A percentile compares a stretch with the other conserved stretches of the same genome.
phyloP scores from a whole-genome alignment of 2,113 vertebrate genomes.

The Poeciliopsis turrubarensis region DNA sequence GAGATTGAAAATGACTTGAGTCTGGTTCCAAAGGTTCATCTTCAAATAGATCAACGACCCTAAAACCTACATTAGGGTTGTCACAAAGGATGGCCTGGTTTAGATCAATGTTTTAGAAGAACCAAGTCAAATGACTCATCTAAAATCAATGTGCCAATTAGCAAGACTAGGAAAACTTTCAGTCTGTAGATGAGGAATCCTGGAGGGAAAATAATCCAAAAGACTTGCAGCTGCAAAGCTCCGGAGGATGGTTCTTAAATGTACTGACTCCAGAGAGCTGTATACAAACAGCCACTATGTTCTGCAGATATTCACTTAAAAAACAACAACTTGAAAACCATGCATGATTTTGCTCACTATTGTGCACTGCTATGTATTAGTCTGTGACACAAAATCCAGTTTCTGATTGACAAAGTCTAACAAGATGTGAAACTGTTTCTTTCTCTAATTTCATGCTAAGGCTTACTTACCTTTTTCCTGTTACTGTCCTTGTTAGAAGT shows the following conservation, averaged over 20 bases:
- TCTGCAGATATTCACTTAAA: background rate
- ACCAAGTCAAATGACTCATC: background rate
- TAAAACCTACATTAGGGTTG: background rate
- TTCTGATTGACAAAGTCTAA: background rate
- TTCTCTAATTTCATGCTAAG: background rate
- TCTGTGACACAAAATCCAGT: background rate
- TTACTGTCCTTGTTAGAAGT: conserved; percentile 74
- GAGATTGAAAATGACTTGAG: background rate
- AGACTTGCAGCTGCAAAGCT: background rate
- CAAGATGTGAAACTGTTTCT: background rate
- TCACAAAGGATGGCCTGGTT: background rate
- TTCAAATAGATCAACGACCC: background rate
- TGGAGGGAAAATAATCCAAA: background rate
- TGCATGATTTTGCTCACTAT: background rate
- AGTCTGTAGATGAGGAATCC: too few species aligned
- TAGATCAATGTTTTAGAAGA: background rate
- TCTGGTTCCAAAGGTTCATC: background rate
- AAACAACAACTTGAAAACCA: background rate
- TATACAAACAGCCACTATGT: background rate
- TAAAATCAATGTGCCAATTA: background rate
- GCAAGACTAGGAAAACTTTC: background rate
- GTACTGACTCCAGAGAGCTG: background rate
- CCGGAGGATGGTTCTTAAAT: background rate
- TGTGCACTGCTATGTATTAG: background rate
- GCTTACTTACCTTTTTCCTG: conserved; percentile 75